These are phyloP conservation scores for Chlamydotis undulata DNA, from an alignment of 2,113 vertebrate genomes.

Conservation along the genomic window DNA sequence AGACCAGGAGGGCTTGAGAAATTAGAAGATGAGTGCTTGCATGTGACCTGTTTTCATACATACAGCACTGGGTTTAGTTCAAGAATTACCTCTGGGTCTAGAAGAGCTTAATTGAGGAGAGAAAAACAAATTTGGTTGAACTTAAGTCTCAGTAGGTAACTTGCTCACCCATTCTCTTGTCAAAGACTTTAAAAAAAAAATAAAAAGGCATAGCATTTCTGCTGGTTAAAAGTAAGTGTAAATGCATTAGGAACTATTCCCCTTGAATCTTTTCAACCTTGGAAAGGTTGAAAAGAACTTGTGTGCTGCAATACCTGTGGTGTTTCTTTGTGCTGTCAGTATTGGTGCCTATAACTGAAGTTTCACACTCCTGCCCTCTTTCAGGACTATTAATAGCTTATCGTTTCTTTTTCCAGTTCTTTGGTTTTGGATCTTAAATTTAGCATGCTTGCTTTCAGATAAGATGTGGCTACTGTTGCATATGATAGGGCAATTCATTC, in stretches of 20 bases:
- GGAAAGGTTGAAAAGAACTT: not conserved
- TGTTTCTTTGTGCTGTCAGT: not conserved
- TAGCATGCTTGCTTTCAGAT: not conserved
- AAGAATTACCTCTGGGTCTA: not conserved
- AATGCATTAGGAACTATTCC: not conserved
- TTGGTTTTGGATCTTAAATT: not conserved
- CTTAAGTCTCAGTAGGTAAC: not conserved
- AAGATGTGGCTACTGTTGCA: not conserved
- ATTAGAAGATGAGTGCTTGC: not conserved
- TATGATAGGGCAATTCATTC: not conserved
- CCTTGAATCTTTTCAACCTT: not conserved
- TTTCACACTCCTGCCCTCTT: not conserved
- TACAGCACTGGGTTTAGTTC: not conserved
- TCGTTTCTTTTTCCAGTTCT: not conserved
- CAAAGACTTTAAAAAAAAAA: not conserved
- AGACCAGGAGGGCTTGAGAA: not conserved
- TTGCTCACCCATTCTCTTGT: not conserved
- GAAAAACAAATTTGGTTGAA: not conserved
- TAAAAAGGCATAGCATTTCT: not conserved
- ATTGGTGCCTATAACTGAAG: not conserved
- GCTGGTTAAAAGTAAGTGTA: not conserved
- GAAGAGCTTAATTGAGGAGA: not conserved
- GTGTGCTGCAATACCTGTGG: not conserved
- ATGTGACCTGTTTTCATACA: not conserved
- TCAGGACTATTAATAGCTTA: not conserved